phyloP scores from a whole-genome alignment of 1,140 invertebrate genomes.

The Himalopsyche phryganea region DNA sequence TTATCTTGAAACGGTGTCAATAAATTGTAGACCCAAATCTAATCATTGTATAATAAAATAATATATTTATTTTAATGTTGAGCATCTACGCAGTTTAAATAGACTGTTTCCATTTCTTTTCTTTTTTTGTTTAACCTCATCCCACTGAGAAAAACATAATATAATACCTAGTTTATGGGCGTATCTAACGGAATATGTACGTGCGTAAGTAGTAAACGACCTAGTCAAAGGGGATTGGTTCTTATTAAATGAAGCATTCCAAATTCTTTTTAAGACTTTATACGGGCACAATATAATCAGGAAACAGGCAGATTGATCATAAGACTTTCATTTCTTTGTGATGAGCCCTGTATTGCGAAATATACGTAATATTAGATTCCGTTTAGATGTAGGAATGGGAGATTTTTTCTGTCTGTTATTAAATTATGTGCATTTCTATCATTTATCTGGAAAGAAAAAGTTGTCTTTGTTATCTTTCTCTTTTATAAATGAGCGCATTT shows the following conservation, averaged over 20 bases:
- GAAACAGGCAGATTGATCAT: constrained; percentile 18
- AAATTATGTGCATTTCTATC: not conserved
- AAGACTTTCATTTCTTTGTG: constrained; percentile 7
- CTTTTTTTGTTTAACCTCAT: constrained; percentile 4
- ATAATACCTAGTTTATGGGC: constrained; percentile 7
- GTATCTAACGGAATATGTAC: constrained; percentile 1
- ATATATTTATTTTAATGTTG: not conserved
- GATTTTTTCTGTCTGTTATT: not conserved
- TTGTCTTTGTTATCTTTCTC: not conserved
- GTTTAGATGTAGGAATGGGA: not conserved
- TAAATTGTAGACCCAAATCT: too few relatives aligned
- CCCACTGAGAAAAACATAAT: not conserved
- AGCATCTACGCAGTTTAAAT: not conserved
- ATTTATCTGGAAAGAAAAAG: not conserved
- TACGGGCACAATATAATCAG: constrained; percentile 19
- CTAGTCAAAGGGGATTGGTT: constrained; percentile 22
- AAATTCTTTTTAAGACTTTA: constrained; percentile 27
- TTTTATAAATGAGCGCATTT: not conserved
- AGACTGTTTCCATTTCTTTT: constrained; percentile 7
- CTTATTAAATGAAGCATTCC: constrained; percentile 28
- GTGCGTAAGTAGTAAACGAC: constrained; percentile 15
- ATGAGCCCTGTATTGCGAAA: not conserved
- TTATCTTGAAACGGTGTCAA: too few relatives aligned
- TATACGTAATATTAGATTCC: constrained; percentile 8
- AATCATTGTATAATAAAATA: too few relatives aligned